Conservation (phyloP, 1,140 invertebrate genomes). For the Drosophila pachea region DNA sequence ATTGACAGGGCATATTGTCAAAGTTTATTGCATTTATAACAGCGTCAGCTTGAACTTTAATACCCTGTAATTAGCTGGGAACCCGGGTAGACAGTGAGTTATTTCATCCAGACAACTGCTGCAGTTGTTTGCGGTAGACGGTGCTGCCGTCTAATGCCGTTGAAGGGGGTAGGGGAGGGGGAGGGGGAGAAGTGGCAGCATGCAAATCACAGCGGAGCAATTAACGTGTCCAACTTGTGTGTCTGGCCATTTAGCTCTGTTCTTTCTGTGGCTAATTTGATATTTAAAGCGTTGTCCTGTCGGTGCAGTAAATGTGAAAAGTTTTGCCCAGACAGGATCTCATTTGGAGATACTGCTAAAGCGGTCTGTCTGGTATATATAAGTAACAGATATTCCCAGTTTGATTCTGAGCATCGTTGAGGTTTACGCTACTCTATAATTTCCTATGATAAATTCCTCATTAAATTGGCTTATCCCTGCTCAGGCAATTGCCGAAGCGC, state of each 20-base stretch:
- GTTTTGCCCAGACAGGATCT: slow-evolving; percentile 10
- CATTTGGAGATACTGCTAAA: slow-evolving; percentile 2
- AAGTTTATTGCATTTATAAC: slow-evolving; percentile 69
- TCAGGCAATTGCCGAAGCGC: too few species aligned
- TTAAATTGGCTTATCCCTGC: too few species aligned
- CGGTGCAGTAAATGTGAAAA: not conserved
- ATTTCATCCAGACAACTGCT: slow-evolving; percentile 30
- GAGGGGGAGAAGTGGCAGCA: too few species aligned
- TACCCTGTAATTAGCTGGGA: slow-evolving; percentile 28
- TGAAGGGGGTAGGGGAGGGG: too few species aligned
- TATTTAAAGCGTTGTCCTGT: slow-evolving; percentile 55
- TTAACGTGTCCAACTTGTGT: slow-evolving; percentile 60
- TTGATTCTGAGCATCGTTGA: not conserved
- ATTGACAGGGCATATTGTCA: slow-evolving; percentile 49
- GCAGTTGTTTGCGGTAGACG: slow-evolving; percentile 36
- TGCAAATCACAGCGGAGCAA: slow-evolving; percentile 67
- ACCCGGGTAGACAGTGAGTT: not conserved
- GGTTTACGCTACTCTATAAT: not conserved
- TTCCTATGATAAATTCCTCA: not conserved
- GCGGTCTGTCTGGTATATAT: too few species aligned
- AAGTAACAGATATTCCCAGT: not conserved
- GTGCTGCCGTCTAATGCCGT: not conserved
- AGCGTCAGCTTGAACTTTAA: slow-evolving; percentile 6
- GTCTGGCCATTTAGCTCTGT: slow-evolving; percentile 51
- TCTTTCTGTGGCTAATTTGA: slow-evolving; percentile 53